These are phyloP conservation scores for Paraplagusia blochii DNA, from an alignment of 2,113 vertebrate species.

Conservation along the genomic window DNA sequence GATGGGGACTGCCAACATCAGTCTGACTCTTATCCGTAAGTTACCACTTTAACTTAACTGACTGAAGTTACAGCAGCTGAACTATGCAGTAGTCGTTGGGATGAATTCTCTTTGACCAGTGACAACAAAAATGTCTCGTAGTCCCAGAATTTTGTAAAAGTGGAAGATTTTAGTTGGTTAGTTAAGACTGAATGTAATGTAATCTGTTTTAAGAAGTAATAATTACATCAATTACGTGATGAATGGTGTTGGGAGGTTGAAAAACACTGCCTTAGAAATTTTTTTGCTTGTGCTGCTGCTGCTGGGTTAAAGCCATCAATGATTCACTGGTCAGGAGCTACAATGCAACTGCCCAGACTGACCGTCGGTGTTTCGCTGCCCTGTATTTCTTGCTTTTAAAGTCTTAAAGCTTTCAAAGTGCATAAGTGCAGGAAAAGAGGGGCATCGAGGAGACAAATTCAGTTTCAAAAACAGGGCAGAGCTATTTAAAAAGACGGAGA, in stretches of 20 bases:
- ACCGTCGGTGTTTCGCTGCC: constrained; percentile 2
- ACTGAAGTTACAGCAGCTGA: too few relatives aligned
- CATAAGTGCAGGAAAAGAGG: constrained; percentile 29
- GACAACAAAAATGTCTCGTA: too few relatives aligned
- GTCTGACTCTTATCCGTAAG: constrained; percentile 97
- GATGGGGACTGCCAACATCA: constrained; percentile 92
- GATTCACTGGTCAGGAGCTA: not conserved
- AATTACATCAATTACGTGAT: too few relatives aligned
- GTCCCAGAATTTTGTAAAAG: too few relatives aligned
- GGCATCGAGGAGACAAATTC: constrained; percentile 21
- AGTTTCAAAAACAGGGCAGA: constrained; percentile 24
- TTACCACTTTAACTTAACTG: constrained; percentile 54
- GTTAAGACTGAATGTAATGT: too few relatives aligned
- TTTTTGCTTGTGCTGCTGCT: constrained; percentile 9
- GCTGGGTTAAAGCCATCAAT: too few relatives aligned
- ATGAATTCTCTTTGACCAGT: too few relatives aligned
- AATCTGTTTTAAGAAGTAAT: too few relatives aligned
- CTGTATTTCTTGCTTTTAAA: constrained; percentile 32
- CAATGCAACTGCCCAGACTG: constrained; percentile 12
- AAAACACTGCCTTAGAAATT: not conserved
- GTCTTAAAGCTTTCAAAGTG: constrained; percentile 8
- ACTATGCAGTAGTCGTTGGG: too few relatives aligned
- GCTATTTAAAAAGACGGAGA: constrained; percentile 15
- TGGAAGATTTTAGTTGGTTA: too few relatives aligned
- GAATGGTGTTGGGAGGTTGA: too few relatives aligned